These are phyloP conservation scores for Phasianus colchicus DNA, from an alignment of 2,113 vertebrate genomes.

Conservation along the genomic window DNA sequence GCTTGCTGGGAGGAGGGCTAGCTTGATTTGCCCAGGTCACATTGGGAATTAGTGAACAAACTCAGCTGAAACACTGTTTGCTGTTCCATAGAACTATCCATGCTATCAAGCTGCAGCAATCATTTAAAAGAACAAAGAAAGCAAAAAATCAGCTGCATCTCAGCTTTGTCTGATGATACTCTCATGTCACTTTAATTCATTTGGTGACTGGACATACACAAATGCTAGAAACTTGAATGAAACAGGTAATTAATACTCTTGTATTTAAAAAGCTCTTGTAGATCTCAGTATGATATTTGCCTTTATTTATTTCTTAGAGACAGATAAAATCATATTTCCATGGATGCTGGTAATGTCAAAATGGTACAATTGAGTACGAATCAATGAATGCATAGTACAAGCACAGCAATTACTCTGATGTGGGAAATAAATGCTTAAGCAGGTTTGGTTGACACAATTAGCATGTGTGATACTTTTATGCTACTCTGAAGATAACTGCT, in stretches of 20 bases:
- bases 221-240: not conserved
- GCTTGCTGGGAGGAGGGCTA: not conserved
- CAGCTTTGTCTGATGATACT: not conserved
- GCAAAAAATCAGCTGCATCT: not conserved
- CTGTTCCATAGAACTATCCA: not conserved
- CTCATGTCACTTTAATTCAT: not conserved
- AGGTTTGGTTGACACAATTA: not conserved
- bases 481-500: not conserved
- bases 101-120: not conserved
- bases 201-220: not conserved
- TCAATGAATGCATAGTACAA: not conserved
- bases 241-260: not conserved
- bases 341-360: not conserved
- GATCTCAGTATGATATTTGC: not conserved
- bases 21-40: not conserved
- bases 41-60: not conserved
- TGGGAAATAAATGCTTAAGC: not conserved
- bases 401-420: not conserved
- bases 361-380: not conserved
- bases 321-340: not conserved
- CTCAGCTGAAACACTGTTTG: not conserved
- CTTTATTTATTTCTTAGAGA: not conserved
- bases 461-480: not conserved
- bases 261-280: not conserved
- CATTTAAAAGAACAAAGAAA: not conserved